Evolutionary conservation across 2,888 invertebrate species (phyloP).

Genomic region (Ornithoptera alexandrae): DNA sequence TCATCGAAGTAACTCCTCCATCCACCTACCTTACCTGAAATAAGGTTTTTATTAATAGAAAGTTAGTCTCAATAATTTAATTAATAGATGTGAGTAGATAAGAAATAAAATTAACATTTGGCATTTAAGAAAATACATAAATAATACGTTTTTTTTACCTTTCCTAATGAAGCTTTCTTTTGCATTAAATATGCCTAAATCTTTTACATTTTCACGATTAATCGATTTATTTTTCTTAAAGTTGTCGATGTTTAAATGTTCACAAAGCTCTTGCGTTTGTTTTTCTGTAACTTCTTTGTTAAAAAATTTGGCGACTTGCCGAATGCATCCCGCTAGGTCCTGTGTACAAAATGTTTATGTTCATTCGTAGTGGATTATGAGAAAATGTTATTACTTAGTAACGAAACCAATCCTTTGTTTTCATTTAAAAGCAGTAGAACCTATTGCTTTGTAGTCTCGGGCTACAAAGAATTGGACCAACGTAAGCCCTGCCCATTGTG

Average conservation of each 20-base stretch:
- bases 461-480: too few relatives aligned
- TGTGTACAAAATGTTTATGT: conserved; percentile 38
- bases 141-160: conserved; percentile 1
- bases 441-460: too few relatives aligned
- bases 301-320: conserved; percentile 82
- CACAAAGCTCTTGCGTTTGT: conserved; percentile 80
- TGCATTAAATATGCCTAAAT: conserved; percentile 61
- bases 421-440: too few relatives aligned
- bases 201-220: conserved; percentile 83
- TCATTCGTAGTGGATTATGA: background rate
- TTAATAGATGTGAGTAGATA: too few relatives aligned
- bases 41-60: too few relatives aligned
- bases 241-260: conserved; percentile 88
- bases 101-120: too few relatives aligned
- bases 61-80: too few relatives aligned
- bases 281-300: conserved; percentile 77
- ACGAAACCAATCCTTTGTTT: too few relatives aligned
- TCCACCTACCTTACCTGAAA: conserved; percentile 72
- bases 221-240: conserved; percentile 91
- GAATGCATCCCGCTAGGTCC: conserved; percentile 81
- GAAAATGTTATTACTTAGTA: too few relatives aligned
- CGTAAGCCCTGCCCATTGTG: too few relatives aligned
- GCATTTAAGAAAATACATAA: too few relatives aligned
- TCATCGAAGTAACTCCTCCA: conserved; percentile 82
- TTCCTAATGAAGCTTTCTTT: conserved; percentile 21